Base-by-base conservation (phyloP, 2,888 invertebrate genomes). In the Lepeophtheirus nordmannii region DNA sequence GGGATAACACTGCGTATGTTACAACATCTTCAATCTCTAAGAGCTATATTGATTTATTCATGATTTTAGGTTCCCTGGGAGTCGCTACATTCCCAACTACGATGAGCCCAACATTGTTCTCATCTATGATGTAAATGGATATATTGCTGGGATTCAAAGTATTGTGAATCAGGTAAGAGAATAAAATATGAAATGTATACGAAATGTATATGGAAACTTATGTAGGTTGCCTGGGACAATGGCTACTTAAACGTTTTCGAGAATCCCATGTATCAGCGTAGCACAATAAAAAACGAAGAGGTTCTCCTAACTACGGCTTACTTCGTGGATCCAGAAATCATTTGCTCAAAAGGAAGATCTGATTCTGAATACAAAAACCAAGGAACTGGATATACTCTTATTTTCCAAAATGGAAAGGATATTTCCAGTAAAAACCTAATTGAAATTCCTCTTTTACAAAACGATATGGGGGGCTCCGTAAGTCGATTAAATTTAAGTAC, bases 231-330 rank as follows among this genome's bases (percentile, higher is more conserved):
- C 20, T n/a, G 12, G 17, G 23, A 62, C 23, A 39, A 62, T 46
- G 41, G 14, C 17, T 40, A 22, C 53, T 2, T 14, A 17, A n/a
- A 17, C 46, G 3, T 40, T 7, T 7, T 7, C 40, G 14, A 62
- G 12, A 20, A 17, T 9, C 8, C 17, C 1, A 37, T 22, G 46
- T 62, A 62, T 39, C 22, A 46, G 30, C n/a, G 8, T 1, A 57
- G 46, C n/a, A 37, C n/a, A 7, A 22, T 64, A 8, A 22, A 22
- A 7, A 57, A 57, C 2, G 30, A 53, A 17, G 57, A 41, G 1
- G 64, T 53, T 30, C 30, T 46, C 64, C 37, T 64, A 14, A 64
- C 64, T 1, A 64, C 64, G 12, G 64, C 57, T 17, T 64, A 64
- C 57, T 64, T 57, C 46, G 64, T 64, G 17, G 57, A 64, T 12